Percentiles rank a stretch among this genome's conserved stretches.
Conservation (phyloP, 37 sponge, comb jelly and placozoan species). For the Chondrosia reniformis region DNA sequence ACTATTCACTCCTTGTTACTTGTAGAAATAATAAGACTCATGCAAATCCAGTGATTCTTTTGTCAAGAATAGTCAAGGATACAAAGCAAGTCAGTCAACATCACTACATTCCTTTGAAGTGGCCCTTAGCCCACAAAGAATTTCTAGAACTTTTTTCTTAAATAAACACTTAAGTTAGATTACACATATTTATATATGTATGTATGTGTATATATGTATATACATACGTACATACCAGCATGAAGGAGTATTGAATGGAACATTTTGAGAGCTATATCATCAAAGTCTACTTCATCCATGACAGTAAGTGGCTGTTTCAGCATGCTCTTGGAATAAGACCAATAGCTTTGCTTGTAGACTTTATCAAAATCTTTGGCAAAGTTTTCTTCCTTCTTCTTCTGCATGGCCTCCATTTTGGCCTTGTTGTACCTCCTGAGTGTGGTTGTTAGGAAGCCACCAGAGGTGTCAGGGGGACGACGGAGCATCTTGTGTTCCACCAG, state of each 20-base stretch:
- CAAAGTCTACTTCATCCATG: conserved; percentile 68
- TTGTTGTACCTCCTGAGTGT: conserved; percentile 80
- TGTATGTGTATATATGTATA: too few species aligned
- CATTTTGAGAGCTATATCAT: conserved; percentile 72
- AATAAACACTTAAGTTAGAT: too few species aligned
- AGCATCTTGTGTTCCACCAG: conserved; percentile 87
- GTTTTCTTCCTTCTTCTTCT: conserved; percentile 55
- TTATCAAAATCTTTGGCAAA: conserved; percentile 78
- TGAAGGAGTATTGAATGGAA: conserved; percentile 78
- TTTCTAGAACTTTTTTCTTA: too few species aligned
- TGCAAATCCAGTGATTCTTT: too few species aligned
- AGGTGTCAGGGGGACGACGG: conserved; percentile 65
- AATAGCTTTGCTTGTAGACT: conserved; percentile 88
- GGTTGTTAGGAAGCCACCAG: conserved; percentile 86
- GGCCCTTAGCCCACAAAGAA: too few species aligned
- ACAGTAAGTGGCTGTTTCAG: conserved; percentile 79
- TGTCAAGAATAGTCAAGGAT: too few species aligned
- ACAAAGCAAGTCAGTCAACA: too few species aligned
- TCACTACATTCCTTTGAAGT: too few species aligned
- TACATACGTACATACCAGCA: conserved; percentile 44
- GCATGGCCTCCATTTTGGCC: conserved; percentile 61
- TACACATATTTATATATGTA: too few species aligned
- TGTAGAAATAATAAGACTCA: too few species aligned
- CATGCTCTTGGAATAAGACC: conserved; percentile 90
- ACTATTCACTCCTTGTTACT: too few species aligned